Base-by-base conservation (phyloP, 1,140 invertebrate species). In the Neoseiulus cucumeris region DNA sequence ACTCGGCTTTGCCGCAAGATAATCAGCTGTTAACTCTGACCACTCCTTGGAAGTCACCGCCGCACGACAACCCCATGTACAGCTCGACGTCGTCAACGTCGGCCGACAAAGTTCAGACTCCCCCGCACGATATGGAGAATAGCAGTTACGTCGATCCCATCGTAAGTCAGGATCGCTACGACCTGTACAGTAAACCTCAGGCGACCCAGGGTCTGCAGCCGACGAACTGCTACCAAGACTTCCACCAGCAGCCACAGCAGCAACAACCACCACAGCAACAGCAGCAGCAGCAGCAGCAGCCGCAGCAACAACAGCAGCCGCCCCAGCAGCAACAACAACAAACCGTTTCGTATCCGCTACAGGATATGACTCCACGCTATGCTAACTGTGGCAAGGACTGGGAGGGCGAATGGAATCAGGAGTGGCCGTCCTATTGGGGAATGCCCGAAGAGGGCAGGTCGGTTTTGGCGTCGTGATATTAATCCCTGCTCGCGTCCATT, bases 401-500 rank as follows among this genome's bases (percentile, higher is more conserved):
- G 51, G 51, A 59, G 9, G 51, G 25, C 25, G 51, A 59, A 59
- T 59, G 51, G 51, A 59, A 25, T 59, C 51, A 59, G 51, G 51
- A 59, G 51, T 59, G 51, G 51, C 51, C 51, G 25, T 59, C 51
- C 17, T 59, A 59, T 20, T 59, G 51, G 51, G 51, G 51, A 18
- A 59, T 59, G 51, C 51, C 51, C 33, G 51, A 59, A 33, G 51
- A 59, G 51, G 51, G 51, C 12, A 25, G 51, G 25, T 59, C 51
- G 51, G 51, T 59, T 59, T 25, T 59, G 51, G 51, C 51, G 14
- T 59, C 51, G 51, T 59, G 51, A 59, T 59, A 59, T 33, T 39
- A 39, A 39, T 39, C 33, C 9, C 33, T 39, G 9, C 9, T 9
- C 33, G 33, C 4, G 33, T 39, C 33, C 4, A 39, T 9, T 39